Evolutionary conservation across 2,113 vertebrate species (phyloP).

Genomic region (Steatornis caripensis): DNA sequence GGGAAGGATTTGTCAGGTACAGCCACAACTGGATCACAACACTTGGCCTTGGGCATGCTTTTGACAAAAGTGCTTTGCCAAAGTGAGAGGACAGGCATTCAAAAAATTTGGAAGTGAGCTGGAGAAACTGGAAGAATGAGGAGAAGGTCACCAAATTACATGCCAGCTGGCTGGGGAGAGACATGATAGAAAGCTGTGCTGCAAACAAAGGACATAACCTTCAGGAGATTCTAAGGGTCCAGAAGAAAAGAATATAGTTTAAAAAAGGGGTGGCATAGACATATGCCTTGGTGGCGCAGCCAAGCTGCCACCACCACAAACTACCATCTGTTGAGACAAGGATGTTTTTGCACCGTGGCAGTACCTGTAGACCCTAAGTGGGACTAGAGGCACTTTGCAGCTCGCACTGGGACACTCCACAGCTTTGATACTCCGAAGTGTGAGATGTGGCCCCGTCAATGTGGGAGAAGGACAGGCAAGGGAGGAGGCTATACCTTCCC

Average conservation of each 20-base stretch:
- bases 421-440: not conserved
- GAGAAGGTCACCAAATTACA: not conserved
- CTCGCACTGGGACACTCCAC: not conserved
- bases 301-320: not conserved
- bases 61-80: not conserved
- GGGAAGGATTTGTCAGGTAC: not conserved
- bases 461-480: not conserved
- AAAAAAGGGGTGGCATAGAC: not conserved
- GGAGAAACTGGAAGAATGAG: not conserved
- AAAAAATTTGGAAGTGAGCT: not conserved
- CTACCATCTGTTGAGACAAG: not conserved
- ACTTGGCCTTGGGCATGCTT: not conserved
- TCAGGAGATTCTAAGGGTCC: not conserved
- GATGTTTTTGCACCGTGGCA: not conserved
- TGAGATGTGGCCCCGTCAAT: not conserved
- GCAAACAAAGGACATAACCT: not conserved
- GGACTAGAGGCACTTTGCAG: not conserved
- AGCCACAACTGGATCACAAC: not conserved
- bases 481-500: not conserved
- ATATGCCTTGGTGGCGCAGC: not conserved
- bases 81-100: not conserved
- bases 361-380: not conserved
- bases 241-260: not conserved
- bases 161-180: not conserved
- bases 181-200: not conserved